Evolutionary conservation across 2,113 vertebrate species (phyloP).

Genomic region (Xenopus tropicalis): UCB_Xtro_10.0 CM004451.2:57667001-57667500

Average conservation of each 20-base stretch:
- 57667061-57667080: background rate
- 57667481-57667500: no score
- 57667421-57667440: no score
- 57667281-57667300: no score
- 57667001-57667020: no score
- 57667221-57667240: conserved; percentile 26
- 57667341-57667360: no score
- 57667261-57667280: background rate
- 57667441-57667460: no score
- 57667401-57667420: no score
- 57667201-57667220: conserved; percentile 35
- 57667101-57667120: conserved; percentile 27
- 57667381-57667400: no score
- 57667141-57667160: conserved; percentile 36
- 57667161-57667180: conserved; percentile 35
- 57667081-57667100: background rate
- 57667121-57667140: conserved; percentile 28
- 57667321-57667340: no score
- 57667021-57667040: background rate
- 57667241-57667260: background rate
- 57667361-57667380: no score
- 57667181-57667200: conserved; percentile 31
- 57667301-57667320: no score
- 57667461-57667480: no score
- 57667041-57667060: background rate